Percentiles rank a stretch among this genome's conserved stretches.
phyloP scores from a whole-genome alignment of 1,140 invertebrate genomes.

The Drosophila aff. region DNA sequence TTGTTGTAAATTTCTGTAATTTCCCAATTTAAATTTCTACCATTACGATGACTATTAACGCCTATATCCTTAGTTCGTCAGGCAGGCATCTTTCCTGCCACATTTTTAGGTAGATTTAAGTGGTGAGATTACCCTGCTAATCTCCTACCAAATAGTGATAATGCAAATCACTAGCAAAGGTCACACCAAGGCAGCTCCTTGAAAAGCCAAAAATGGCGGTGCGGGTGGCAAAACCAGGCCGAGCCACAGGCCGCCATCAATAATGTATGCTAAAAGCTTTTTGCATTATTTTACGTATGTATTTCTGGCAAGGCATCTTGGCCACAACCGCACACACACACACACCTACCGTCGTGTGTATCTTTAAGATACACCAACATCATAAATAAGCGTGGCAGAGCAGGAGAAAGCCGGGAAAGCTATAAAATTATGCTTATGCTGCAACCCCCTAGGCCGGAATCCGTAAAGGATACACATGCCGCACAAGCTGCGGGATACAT shows the following conservation, averaged over 20 bases:
- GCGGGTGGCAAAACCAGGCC: constrained; percentile 12
- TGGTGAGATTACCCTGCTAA: too few species aligned
- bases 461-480: constrained; percentile 64
- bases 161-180: constrained; percentile 41
- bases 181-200: constrained; percentile 28
- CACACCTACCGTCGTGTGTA: constrained; percentile 42
- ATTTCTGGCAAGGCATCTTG: constrained; percentile 59
- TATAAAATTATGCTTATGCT: constrained; percentile 82
- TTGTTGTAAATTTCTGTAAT: background rate
- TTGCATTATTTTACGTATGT: constrained; percentile 83
- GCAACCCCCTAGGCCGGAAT: constrained; percentile 3
- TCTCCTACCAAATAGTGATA: background rate
- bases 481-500: background rate
- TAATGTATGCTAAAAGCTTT: constrained; percentile 85
- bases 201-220: background rate
- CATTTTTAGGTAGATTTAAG: background rate
- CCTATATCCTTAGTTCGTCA: too few species aligned
- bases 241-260: constrained; percentile 73
- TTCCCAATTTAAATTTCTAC: background rate
- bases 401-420: constrained; percentile 43
- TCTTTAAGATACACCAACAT: constrained; percentile 74
- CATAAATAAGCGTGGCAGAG: constrained; percentile 61
- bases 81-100: background rate
- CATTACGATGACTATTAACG: background rate
- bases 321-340: constrained; percentile 34